Conservation (phyloP, 2,797 vertebrate species). For the Enteromius trimaculatus region DNA sequence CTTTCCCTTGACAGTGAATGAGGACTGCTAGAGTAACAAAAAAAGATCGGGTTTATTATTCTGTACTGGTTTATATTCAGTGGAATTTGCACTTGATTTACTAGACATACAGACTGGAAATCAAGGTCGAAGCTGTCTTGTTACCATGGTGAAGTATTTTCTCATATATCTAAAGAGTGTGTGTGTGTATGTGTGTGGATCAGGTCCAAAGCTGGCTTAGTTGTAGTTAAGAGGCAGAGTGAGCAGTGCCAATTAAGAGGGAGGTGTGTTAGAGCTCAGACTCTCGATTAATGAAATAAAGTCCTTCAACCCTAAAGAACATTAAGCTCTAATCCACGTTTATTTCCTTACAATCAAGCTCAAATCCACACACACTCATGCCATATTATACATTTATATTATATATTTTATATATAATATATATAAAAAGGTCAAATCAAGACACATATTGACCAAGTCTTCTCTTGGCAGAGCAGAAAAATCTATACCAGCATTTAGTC, state of each 20-base stretch:
- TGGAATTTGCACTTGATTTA: constrained; percentile 48
- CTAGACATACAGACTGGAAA: constrained; percentile 53
- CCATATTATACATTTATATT: too few relatives aligned
- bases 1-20: constrained; percentile 19
- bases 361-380: neutral
- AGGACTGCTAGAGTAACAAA: neutral
- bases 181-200: constrained; percentile 38
- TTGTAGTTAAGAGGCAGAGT: constrained; percentile 36
- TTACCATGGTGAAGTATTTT: constrained; percentile 60
- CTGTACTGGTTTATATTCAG: neutral
- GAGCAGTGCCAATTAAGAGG: constrained; percentile 45
- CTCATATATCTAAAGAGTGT: constrained; percentile 39
- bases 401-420: neutral
- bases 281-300: constrained; percentile 38
- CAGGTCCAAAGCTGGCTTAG: constrained; percentile 29
- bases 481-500: neutral
- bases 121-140: constrained; percentile 56
- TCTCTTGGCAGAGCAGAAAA: neutral
- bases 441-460: neutral
- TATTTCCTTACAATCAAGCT: neutral
- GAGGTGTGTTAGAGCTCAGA: constrained; percentile 2
- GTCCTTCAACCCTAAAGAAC: constrained; percentile 6
- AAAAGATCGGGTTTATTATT: constrained; percentile 19
- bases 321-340: constrained; percentile 1
- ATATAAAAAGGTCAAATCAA: neutral